Evolutionary conservation across 2,113 vertebrate species (phyloP).

Genomic region (Osmerus eperlanus): DNA sequence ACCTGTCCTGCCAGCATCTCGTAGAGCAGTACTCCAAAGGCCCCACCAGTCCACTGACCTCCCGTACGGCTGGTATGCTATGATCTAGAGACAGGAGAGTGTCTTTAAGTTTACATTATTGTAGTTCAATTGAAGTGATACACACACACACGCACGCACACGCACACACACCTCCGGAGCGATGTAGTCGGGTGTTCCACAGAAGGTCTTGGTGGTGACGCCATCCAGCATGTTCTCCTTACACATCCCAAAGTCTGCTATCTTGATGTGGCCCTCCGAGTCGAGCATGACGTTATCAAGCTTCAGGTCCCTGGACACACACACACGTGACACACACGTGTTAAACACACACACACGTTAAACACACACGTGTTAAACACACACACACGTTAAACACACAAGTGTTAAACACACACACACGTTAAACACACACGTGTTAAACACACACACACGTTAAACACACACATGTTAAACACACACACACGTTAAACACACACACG

Average conservation of each 20-base stretch:
- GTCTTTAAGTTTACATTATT: not conserved
- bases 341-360: conserved; percentile 20
- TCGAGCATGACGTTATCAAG: conserved; percentile 77
- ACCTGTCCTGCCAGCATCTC: conserved; percentile 99
- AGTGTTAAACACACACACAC: no score
- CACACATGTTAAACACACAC: no score
- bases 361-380: no score
- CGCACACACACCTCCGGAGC: conserved; percentile 66
- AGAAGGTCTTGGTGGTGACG: conserved; percentile 72
- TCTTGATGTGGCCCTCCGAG: conserved; percentile 75
- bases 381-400: no score
- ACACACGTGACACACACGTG: conserved; percentile 10
- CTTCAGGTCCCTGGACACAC: conserved; percentile 66
- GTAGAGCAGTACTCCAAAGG: conserved; percentile 94
- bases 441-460: not conserved
- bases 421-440: conserved; percentile 3
- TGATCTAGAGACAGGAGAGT: conserved; percentile 78
- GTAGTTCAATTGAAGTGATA: no score
- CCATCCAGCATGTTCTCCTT: conserved; percentile 76
- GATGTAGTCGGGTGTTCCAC: conserved; percentile 77
- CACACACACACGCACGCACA: not conserved
- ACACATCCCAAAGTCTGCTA: conserved; percentile 76
- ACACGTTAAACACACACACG: conserved; percentile 11
- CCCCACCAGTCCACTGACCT: conserved; percentile 99
- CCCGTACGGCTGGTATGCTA: conserved; percentile 97